Base-by-base conservation (phyloP, 2,113 vertebrate genomes). In the Orcinus orca region DNA sequence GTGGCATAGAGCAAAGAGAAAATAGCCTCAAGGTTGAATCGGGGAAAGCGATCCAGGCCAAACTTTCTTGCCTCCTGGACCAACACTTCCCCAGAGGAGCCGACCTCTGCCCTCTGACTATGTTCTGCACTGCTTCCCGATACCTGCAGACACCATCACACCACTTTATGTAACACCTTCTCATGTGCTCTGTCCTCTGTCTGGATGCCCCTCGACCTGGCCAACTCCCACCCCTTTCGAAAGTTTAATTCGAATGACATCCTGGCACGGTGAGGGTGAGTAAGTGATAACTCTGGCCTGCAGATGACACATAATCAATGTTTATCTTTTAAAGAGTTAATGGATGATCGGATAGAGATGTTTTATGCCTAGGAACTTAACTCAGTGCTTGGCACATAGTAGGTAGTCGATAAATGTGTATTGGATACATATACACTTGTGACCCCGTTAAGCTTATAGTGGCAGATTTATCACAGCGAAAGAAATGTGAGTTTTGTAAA, bases 71-170 rank as follows among this genome's bases (percentile, higher is more conserved):
- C 17, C 29, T 63, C 68, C 9, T 20, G 31, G 68, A 41, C n/a
- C 47, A n/a, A 14, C 31, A 11, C 47, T 63, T 12, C 74, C 15
- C 3, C 23, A 4, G 4, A 3, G 1, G 33, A 88, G 26, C 41
- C 50, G 26, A 26, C 13, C 50, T 65, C n/a, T n/a, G 31, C 55
- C 15, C 20, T 76, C 68, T 76, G 29, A 7, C 58, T 18, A 10
- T 38, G 14, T 7, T 77, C 62, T n/a, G 20, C 29, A 2, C 63
- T 12, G 41, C 50, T n/a, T 6, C 65, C 31, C 26, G 7, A 36
- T 23, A 14, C 11, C 80, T 6, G 0, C 44, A 29, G 23, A 47
- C 1, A 33, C 5, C n/a, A 3, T 8, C 29, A 5, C 2, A 6
- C 3, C 5, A 0, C 58, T 21, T 71, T 12, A 9, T 2, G 41